phyloP scores from a whole-genome alignment of 53 echinoderm and acorn worm genomes.

The Echinarachnius parma region DNA sequence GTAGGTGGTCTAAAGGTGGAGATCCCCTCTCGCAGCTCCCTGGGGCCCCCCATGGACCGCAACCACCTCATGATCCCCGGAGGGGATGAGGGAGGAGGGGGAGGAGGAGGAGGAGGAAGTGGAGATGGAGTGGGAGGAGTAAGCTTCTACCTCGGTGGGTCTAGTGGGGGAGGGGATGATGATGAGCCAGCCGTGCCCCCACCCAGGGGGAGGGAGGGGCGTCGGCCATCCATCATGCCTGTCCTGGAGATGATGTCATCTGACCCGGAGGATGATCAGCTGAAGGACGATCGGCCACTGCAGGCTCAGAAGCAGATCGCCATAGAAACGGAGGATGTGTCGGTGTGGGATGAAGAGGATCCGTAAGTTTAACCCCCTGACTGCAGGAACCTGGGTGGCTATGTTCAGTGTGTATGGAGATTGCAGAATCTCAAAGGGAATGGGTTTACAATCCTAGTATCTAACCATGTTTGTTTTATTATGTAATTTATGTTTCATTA shows the following conservation, averaged over 20 bases:
- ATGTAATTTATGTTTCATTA: too few species aligned
- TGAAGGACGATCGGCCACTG: slow-evolving; percentile 69
- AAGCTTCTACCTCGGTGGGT: neutral
- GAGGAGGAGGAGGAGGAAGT: too few species aligned
- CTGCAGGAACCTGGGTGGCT: too few species aligned
- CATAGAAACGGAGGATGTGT: slow-evolving; percentile 83
- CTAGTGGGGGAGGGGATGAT: neutral
- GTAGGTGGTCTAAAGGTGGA: slow-evolving; percentile 48
- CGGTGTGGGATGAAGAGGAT: slow-evolving; percentile 94
- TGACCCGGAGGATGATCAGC: slow-evolving; percentile 90
- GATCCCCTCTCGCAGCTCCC: slow-evolving; percentile 47
- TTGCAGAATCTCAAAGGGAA: too few species aligned
- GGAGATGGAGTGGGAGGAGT: slow-evolving; percentile 8
- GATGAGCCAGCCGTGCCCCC: slow-evolving; percentile 16
- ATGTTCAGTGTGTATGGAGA: too few species aligned
- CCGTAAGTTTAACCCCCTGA: slow-evolving; percentile 90
- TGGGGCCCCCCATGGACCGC: slow-evolving; percentile 61
- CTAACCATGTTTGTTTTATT: too few species aligned
- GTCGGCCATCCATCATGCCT: slow-evolving; percentile 96
- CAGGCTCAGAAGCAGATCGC: slow-evolving; percentile 97
- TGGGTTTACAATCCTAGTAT: too few species aligned
- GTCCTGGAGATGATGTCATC: slow-evolving; percentile 95
- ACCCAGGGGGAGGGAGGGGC: slow-evolving; percentile 49
- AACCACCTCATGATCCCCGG: slow-evolving; percentile 90
- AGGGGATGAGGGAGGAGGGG: slow-evolving; percentile 55